phyloP scores from a whole-genome alignment of 2,113 vertebrate species.

The Mobula hypostoma region DNA sequence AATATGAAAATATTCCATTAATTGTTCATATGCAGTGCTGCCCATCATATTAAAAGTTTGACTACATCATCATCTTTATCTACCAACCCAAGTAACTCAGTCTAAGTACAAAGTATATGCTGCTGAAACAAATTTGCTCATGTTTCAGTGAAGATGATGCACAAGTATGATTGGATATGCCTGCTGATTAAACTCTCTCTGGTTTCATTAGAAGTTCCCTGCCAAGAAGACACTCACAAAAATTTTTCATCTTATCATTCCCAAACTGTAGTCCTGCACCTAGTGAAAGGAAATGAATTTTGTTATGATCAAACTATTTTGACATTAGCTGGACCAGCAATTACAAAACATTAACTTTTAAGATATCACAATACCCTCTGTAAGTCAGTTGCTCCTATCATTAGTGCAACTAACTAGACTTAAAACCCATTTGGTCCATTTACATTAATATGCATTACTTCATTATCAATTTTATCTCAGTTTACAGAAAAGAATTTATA shows the following conservation, averaged over 20 bases:
- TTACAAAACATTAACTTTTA: neutral
- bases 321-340: neutral
- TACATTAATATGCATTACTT: neutral
- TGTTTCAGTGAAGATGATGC: neutral
- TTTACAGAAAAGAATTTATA: neutral
- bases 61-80: neutral
- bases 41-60: neutral
- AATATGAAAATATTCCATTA: neutral
- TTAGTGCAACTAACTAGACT: neutral
- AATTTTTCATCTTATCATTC: neutral
- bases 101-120: neutral
- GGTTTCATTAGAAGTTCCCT: neutral
- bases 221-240: neutral
- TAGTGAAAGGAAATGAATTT: neutral
- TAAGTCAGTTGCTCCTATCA: neutral
- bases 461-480: neutral
- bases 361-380: neutral
- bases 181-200: too few relatives aligned
- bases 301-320: neutral
- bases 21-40: neutral
- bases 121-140: neutral
- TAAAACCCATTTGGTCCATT: neutral
- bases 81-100: neutral
- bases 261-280: neutral
- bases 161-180: neutral